phyloP scores from a whole-genome alignment of 30 jellyfish, hydroid and myxozoan genomes.

The Chrysaora quinquecirrha region DNA sequence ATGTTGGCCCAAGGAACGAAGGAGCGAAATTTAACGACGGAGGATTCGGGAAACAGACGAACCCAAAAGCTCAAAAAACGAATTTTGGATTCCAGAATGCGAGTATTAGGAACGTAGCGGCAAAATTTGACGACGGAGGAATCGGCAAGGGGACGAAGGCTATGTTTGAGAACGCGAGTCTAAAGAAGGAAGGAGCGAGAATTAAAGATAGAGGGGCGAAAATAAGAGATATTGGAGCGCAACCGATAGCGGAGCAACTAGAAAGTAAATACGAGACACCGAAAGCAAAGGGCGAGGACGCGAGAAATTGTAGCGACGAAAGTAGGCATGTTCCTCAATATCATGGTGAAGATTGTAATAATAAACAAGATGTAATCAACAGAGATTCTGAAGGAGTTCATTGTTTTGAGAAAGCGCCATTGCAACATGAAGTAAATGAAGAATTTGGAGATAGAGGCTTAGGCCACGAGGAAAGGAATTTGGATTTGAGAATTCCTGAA shows the following conservation, averaged over 20 bases:
- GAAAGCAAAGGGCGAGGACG: too few relatives aligned
- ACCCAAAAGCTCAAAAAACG: not conserved
- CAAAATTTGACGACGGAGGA: too few relatives aligned
- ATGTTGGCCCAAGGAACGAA: too few relatives aligned
- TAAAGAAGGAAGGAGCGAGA: not conserved
- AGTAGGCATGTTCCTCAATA: not conserved
- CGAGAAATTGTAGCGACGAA: not conserved
- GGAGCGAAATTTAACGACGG: too few relatives aligned
- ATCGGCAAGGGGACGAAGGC: not conserved
- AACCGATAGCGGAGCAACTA: not conserved
- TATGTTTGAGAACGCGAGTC: not conserved
- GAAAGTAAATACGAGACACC: not conserved
- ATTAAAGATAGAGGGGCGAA: not conserved
- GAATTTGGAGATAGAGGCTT: too few relatives aligned
- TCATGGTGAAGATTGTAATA: too few relatives aligned
- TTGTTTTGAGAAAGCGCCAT: not conserved
- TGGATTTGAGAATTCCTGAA: constrained; percentile 10
- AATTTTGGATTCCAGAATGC: not conserved
- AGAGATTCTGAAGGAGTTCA: not conserved
- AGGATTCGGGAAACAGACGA: too few relatives aligned
- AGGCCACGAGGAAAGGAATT: too few relatives aligned
- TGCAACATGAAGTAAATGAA: not conserved
- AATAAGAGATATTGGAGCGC: not conserved
- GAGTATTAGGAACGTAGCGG: not conserved
- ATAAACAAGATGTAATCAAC: not conserved